Base-by-base conservation (phyloP, 2,113 vertebrate genomes). In the Jacana jacana region DNA sequence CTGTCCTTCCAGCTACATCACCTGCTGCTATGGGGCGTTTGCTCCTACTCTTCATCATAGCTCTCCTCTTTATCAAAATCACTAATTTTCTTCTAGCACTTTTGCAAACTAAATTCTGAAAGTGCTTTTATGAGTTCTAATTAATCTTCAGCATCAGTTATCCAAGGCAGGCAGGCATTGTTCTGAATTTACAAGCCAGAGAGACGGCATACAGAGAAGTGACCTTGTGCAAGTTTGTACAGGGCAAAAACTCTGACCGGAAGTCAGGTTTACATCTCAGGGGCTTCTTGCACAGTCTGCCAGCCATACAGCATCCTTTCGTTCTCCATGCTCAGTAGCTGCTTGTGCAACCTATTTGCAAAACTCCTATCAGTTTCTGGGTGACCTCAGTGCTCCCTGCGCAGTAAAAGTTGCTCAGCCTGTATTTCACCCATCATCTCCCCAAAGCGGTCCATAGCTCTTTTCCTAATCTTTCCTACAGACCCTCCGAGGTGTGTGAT, bases 81-180 rank as follows among this genome's bases (percentile, higher is more conserved):
- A 65, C 24, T 80, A 85, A 79, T 91, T 14, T 40, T 84, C 55
- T 76, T 71, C 18, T 13, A 77, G 33, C 27, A 66, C 64, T 94
- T 93, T 73, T 93, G 13, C 37, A 80, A 81, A 60, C 7, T 75
- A 81, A 83, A 88, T 81, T 88, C 64, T 77, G 51, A 73, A 93
- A 83, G 49, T 35, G 25, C 28, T 86, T 77, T 73, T 82, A 73
- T 76, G 42, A 88, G 70, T 89, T 65, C 80, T 85, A 95, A 89
- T 85, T 91, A 69, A 80, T 66, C 63, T 54, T 85, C 54, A 88
- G 18, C 17, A 90, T 77, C 93, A 91, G 66, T 78, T 94, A 81
- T 72, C 52, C 23, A 66, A 77, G 33, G 5, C 71, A 83, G 30
- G 10, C 15, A 86, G 72, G 46, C 80, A 88, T 91, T 91, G 68